Percentiles rank a stretch among this genome's conserved stretches.
These are phyloP conservation scores for Polymixis flavicincta DNA, from an alignment of 2,888 invertebrate genomes.

Conservation along the genomic window DNA sequence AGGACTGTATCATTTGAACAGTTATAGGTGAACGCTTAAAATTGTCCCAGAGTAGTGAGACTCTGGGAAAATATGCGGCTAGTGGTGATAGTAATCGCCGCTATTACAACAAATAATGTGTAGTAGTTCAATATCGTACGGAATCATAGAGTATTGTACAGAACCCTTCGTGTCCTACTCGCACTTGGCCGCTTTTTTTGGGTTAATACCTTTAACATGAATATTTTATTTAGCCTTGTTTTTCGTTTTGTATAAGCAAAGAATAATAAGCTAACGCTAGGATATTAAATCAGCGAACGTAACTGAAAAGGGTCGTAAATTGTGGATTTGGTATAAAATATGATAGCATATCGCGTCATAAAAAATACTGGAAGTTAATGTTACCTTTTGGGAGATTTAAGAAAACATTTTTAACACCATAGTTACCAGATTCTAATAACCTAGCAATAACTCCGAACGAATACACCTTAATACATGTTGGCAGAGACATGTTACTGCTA, in stretches of 20 bases:
- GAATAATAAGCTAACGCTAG: slow-evolving; percentile 39
- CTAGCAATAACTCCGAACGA: background rate
- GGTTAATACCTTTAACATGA: slow-evolving; percentile 38
- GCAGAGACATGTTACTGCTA: too few species aligned
- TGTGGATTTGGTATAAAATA: slow-evolving; percentile 31
- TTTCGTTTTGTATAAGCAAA: slow-evolving; percentile 27
- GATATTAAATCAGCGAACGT: slow-evolving; percentile 36
- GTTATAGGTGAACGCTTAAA: too few species aligned
- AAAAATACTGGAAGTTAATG: slow-evolving; percentile 25
- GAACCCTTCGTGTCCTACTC: too few species aligned
- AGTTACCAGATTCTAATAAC: background rate
- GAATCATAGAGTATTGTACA: too few species aligned
- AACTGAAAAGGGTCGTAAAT: slow-evolving; percentile 40
- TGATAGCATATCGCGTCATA: slow-evolving; percentile 15
- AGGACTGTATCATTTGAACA: too few species aligned
- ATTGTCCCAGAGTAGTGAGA: too few species aligned
- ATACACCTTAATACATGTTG: too few species aligned
- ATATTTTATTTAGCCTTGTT: slow-evolving; percentile 42
- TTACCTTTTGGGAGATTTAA: slow-evolving; percentile 9
- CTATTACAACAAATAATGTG: too few species aligned
- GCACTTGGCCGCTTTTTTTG: background rate
- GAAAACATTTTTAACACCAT: background rate
- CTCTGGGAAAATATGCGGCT: too few species aligned
- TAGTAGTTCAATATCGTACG: too few species aligned
- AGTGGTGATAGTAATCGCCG: too few species aligned